Base-by-base conservation (phyloP, 2,888 invertebrate genomes). In the Cremastinae sp. region DNA sequence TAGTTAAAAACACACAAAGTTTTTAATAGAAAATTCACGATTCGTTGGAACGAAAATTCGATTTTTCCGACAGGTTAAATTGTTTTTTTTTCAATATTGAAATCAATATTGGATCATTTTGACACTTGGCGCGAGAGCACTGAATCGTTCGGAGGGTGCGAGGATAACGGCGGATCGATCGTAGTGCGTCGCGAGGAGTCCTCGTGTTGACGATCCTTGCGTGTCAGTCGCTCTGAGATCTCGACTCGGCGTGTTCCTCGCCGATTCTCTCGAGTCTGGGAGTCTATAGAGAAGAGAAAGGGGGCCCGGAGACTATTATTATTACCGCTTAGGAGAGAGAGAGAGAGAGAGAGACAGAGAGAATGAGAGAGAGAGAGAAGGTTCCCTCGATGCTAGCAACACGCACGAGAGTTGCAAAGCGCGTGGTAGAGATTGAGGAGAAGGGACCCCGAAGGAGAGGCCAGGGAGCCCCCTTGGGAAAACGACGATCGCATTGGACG, bases 401-500 rank as follows among this genome's bases (percentile, higher is more conserved):
- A 78, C 78, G 70, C 49, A 16, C 56, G 37, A 7, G 62, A 45
- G 58, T 55, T 62, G 78, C 81, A 78, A 79, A 78, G 70, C 28
- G 59, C 58, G 55, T 16, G 43, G 75, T 73, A 70, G 58, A 78
- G 74, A 64, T 74, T 59, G 77, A 75, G 77, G 87, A 84, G 85
- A 86, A 86, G 86, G 85, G 88, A 84, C 84, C 84, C 85, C 81
- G 85, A 84, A 84, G 86, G 87, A 86, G 85, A 84, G 84, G 82
- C 83, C 81, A 80, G 86, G 85, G 85, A 85, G 84, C 85, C 85
- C 87, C 87, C 86, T 82, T 86, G 87, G 87, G 87, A 85, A 87
- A 85, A 84, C 84, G 81, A 83, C 85, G 84, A 86, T 86, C 88
- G 88, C 83, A 89, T 89, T 89, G 90, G 89, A 86, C 88, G 89